phyloP scores from a whole-genome alignment of 2,797 vertebrate genomes.

The Antennarius maculatus region DNA sequence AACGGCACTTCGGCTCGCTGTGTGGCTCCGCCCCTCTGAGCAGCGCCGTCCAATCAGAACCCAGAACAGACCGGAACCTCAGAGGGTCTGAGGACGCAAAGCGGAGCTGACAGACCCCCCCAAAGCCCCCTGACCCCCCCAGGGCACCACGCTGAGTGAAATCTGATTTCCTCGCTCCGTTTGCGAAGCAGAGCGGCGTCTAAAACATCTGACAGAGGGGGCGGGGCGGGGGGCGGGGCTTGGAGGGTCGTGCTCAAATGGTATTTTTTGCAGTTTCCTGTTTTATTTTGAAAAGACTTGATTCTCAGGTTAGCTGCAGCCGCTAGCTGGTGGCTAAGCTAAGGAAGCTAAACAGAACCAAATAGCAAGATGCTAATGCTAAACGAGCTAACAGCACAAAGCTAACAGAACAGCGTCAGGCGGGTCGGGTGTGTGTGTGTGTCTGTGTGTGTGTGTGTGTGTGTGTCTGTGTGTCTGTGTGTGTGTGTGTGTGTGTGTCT shows the following conservation, averaged over 20 bases:
- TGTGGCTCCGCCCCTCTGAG: not conserved
- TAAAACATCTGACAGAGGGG: not conserved
- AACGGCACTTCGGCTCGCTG: not conserved
- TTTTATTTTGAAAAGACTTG: no score
- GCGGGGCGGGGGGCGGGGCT: no score
- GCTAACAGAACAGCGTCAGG: no score
- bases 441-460: not conserved
- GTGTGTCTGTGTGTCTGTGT: not conserved
- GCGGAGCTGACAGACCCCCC: constrained; percentile 17
- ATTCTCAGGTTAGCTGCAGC: no score
- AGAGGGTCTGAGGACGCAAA: constrained; percentile 1
- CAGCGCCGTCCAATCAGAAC: not conserved
- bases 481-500: not conserved
- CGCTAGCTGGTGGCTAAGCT: no score
- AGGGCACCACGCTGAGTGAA: not conserved
- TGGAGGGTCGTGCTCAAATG: no score
- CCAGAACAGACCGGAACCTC: not conserved
- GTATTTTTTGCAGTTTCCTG: no score
- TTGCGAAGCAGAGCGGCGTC: not conserved
- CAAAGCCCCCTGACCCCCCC: constrained; percentile 26
- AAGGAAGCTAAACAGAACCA: no score
- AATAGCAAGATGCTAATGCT: no score
- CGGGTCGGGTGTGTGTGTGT: not conserved
- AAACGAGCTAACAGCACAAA: no score
- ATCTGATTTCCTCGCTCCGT: constrained; percentile 5